Conservation (phyloP, 2,797 vertebrate genomes). For the Microhierax caerulescens region DNA sequence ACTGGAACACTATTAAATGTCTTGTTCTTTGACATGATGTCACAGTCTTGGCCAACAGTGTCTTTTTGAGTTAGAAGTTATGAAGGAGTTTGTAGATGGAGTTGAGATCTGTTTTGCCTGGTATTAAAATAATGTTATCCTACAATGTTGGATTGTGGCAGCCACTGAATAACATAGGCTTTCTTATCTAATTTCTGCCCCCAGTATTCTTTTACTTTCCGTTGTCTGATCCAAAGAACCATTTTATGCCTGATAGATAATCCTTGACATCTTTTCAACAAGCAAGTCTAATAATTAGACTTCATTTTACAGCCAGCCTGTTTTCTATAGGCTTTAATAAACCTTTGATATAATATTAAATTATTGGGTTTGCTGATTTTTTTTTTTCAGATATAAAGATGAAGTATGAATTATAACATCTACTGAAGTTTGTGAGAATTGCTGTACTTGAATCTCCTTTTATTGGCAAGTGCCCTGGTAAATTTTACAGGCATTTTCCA, state of each 20-base stretch:
- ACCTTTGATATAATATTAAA: neutral
- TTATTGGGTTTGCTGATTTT: neutral
- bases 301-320: neutral
- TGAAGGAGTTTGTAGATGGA: neutral
- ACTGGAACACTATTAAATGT: too few relatives aligned
- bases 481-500: constrained; percentile 58
- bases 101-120: neutral
- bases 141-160: neutral
- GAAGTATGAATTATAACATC: neutral
- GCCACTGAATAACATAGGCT: too few relatives aligned
- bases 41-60: too few relatives aligned
- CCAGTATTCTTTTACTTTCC: neutral
- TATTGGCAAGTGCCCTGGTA: constrained; percentile 41
- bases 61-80: neutral
- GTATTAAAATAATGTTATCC: neutral
- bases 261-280: neutral
- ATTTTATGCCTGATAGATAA: neutral
- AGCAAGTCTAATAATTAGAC: neutral
- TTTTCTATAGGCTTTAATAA: neutral
- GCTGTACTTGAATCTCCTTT: neutral
- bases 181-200: neutral
- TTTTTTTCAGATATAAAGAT: neutral
- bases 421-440: neutral
- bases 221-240: neutral
- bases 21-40: too few relatives aligned